Base-by-base conservation (phyloP, 2,888 invertebrate species). In the Mythimna albipuncta region DNA sequence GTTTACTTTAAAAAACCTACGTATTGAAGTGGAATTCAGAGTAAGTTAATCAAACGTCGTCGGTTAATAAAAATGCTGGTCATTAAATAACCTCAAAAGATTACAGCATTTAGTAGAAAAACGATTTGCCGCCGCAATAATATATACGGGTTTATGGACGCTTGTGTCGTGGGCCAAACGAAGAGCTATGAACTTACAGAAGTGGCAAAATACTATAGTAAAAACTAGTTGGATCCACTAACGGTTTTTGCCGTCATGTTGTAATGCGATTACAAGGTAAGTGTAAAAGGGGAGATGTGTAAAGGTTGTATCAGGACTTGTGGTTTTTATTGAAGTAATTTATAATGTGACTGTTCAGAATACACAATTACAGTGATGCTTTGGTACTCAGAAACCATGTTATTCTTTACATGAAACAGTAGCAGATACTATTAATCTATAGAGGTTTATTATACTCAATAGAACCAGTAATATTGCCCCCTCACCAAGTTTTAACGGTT, bases 51-150 rank as follows among this genome's bases (percentile, higher is more conserved):
- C 86, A 85, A 87, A 82, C 72, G 75, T 81, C 77, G 82, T 75
- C 77, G 71, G 83, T 82, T 87, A 84, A 86, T 87, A 84, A 86
- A 87, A 87, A 88, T 75, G 86, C 88, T 89, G 79, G 86, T 86
- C 87, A 89, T 91, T 90, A 91, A 88, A 88, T 84, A 84, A 85
- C 87, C 83, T 88, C 81, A 87, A 84, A 84, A 86, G 88, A 90
- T 89, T 89, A 89, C 84, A 85, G 82, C 87, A 86, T 88, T 89
- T 85, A 81, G 85, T 85, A 83, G 85, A 85, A 88, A 89, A 88
- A 86, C 85, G 88, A 85, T 89, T 89, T 79, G 83, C 86, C 81
- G 79, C 80, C 81, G 74, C 85, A 85, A 89, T 90, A 89, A 89
- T 84, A 84, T 87, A 85, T 85, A 72, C 83, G 81, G 83, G 82